Conservation (phyloP, 2,888 invertebrate species). For the Drosophila macrothrix region DNA sequence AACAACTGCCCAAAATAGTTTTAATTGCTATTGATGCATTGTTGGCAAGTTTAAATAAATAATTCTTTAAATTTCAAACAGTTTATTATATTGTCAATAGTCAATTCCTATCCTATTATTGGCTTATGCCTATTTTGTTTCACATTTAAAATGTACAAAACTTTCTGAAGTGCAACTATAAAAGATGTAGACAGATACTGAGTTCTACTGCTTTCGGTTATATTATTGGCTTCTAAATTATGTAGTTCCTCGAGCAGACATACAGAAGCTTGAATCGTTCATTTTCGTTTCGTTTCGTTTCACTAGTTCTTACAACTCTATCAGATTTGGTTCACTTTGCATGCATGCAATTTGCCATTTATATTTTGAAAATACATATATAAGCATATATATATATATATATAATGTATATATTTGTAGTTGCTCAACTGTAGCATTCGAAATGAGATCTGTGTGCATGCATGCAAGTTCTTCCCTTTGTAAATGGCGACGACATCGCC, state of each 20-base stretch:
- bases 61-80: neutral
- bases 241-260: slow-evolving; percentile 2
- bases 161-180: neutral
- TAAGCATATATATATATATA: neutral
- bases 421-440: slow-evolving; percentile 8
- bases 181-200: neutral
- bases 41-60: slow-evolving; percentile 7
- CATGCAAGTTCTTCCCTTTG: slow-evolving; percentile 12
- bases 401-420: neutral
- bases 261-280: neutral
- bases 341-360: slow-evolving; percentile 21
- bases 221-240: slow-evolving; percentile 44
- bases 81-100: neutral
- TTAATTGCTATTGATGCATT: slow-evolving; percentile 37
- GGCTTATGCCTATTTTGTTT: neutral
- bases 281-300: neutral
- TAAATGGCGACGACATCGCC: slow-evolving; percentile 1
- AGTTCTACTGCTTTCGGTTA: neutral
- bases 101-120: neutral
- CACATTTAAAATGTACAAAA: neutral
- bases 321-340: slow-evolving; percentile 33
- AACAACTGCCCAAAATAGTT: slow-evolving; percentile 15
- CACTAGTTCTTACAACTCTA: slow-evolving; percentile 24
- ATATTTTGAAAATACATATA: neutral
- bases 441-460: slow-evolving; percentile 17